Conservation (phyloP, 2,113 vertebrate genomes). For the Phodopus roborovskii region DNA sequence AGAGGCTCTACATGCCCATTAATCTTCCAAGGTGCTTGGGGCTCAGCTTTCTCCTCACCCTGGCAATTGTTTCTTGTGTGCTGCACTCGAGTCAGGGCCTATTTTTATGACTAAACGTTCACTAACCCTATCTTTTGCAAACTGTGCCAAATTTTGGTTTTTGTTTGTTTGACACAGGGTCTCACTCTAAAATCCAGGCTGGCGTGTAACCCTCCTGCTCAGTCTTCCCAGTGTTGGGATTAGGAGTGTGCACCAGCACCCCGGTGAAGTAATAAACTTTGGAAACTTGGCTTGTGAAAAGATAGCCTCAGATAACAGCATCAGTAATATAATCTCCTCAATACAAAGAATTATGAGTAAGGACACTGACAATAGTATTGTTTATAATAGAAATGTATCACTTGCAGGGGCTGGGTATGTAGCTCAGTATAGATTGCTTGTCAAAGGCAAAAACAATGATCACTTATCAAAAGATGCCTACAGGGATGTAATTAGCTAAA, state of each 20-base stretch:
- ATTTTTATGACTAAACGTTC: neutral
- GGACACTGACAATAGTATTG: neutral
- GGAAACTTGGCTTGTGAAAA: neutral
- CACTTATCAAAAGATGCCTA: neutral
- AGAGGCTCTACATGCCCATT: neutral
- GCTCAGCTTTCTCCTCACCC: neutral
- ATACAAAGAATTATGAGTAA: neutral
- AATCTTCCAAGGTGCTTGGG: neutral
- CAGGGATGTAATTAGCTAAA: neutral
- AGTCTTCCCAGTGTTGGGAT: neutral
- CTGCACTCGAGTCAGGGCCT: no score
- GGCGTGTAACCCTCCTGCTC: neutral
- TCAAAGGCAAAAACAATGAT: neutral
- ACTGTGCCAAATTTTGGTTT: no score
- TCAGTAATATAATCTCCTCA: neutral
- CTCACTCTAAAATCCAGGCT: neutral
- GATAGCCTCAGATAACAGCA: no score
- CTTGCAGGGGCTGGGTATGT: neutral
- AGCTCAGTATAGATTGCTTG: neutral
- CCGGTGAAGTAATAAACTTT: neutral
- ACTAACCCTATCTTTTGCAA: neutral
- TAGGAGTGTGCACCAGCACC: neutral
- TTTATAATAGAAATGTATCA: neutral
- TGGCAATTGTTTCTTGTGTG: no score
- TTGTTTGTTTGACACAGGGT: neutral